Conservation (phyloP, 1,140 invertebrate species). For the Pissodes strobi region DNA sequence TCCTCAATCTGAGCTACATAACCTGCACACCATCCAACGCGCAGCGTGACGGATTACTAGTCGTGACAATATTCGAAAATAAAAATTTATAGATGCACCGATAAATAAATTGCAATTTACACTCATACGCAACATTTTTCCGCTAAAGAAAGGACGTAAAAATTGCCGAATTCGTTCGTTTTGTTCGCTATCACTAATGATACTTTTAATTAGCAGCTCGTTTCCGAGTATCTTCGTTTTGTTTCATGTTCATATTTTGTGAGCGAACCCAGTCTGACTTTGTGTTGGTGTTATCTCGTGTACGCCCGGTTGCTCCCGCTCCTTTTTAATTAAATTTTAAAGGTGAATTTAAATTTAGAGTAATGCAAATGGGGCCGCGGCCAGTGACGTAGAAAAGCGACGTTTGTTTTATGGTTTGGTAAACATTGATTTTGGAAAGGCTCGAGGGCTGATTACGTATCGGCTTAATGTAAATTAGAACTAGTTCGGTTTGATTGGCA, state of each 20-base stretch:
- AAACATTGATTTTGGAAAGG: conserved; percentile 3
- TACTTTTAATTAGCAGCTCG: conserved; percentile 20
- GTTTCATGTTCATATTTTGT: conserved; percentile 15
- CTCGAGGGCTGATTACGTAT: too few relatives aligned
- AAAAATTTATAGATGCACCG: background rate
- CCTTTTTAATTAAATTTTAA: conserved; percentile 21
- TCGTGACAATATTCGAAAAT: too few relatives aligned
- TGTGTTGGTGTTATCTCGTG: conserved; percentile 18
- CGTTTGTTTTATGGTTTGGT: conserved; percentile 3
- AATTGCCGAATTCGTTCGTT: background rate
- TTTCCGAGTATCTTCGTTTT: conserved; percentile 6
- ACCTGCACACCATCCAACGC: too few relatives aligned
- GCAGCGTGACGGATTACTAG: too few relatives aligned
- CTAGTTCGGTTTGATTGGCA: too few relatives aligned
- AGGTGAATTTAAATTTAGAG: conserved; percentile 18
- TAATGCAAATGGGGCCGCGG: background rate
- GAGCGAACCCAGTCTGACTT: conserved; percentile 2
- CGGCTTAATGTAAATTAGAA: too few relatives aligned
- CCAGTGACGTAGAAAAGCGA: conserved; percentile 4
- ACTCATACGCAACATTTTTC: background rate
- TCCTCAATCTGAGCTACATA: too few relatives aligned
- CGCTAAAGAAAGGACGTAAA: background rate
- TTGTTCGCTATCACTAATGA: background rate
- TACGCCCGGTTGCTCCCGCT: conserved; percentile 3
- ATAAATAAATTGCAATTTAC: too few relatives aligned